These are phyloP conservation scores for Hestina assimilis DNA, from an alignment of 1,140 invertebrate species.

Conservation along the genomic window DNA sequence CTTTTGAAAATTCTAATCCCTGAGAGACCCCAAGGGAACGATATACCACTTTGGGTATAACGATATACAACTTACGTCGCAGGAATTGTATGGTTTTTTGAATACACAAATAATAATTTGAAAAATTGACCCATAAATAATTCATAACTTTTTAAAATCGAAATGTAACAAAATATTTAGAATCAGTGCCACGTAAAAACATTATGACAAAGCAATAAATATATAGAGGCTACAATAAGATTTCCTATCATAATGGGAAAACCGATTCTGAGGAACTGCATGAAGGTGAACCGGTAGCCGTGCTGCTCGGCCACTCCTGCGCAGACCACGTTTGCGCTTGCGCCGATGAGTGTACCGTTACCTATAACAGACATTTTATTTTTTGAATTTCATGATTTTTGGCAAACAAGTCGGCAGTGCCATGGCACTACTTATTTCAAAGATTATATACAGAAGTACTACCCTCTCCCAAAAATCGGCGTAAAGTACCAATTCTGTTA, in stretches of 20 bases:
- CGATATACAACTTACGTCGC: too few species aligned
- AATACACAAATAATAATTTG: too few species aligned
- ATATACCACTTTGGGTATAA: too few species aligned
- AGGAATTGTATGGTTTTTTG: too few species aligned
- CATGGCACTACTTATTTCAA: too few species aligned
- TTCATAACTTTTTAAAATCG: too few species aligned
- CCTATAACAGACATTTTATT: constrained; percentile 70
- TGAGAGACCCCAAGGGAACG: too few species aligned
- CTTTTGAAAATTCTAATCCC: too few species aligned
- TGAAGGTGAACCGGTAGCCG: constrained; percentile 88
- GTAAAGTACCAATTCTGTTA: too few species aligned
- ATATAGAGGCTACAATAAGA: constrained; percentile 65
- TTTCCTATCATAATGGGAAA: constrained; percentile 88
- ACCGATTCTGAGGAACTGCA: constrained; percentile 88
- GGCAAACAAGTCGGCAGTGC: neutral
- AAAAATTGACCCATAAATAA: too few species aligned
- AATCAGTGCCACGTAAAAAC: constrained; percentile 81
- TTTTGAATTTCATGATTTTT: neutral
- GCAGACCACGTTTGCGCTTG: constrained; percentile 91
- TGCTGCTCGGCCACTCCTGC: constrained; percentile 92
- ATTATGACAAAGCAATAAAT: constrained; percentile 86
- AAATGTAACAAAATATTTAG: neutral
- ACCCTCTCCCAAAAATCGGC: too few species aligned
- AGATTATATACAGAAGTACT: too few species aligned
- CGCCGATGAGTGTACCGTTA: constrained; percentile 90